Evolutionary conservation across 1,140 invertebrate species (phyloP).

Genomic region (Rhagoletis zephyria): DNA sequence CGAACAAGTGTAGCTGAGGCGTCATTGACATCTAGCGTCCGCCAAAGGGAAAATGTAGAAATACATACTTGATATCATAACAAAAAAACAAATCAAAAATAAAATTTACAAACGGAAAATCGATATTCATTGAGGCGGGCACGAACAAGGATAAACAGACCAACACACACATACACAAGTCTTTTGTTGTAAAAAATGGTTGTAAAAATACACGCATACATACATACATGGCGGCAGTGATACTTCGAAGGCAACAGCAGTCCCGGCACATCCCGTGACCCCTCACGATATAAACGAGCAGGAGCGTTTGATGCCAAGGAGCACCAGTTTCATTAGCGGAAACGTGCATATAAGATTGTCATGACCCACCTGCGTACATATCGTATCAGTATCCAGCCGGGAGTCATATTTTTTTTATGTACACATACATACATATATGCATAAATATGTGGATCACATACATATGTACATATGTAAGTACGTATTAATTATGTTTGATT

Average conservation of each 20-base stretch:
- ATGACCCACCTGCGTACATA: not conserved
- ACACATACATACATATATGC: no score
- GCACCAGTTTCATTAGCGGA: no score
- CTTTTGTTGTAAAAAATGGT: not conserved
- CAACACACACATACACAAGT: not conserved
- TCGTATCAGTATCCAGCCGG: not conserved
- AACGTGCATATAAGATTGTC: not conserved
- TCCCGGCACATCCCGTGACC: not conserved
- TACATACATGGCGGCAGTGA: not conserved
- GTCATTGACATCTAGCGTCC: slow-evolving; percentile 19
- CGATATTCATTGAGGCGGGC: not conserved
- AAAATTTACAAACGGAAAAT: slow-evolving; percentile 33
- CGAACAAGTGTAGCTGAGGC: not conserved
- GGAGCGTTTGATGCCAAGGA: not conserved
- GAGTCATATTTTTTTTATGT: not conserved
- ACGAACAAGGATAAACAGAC: not conserved
- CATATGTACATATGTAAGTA: not conserved
- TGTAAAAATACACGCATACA: not conserved
- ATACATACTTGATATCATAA: not conserved
- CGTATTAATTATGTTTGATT: not conserved
- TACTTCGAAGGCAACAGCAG: not conserved
- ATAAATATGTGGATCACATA: no score
- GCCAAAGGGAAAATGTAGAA: not conserved
- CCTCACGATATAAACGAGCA: not conserved
- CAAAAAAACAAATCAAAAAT: not conserved